Evolutionary conservation across 2,113 vertebrate species (phyloP), one percentile per base, ranked within the genome.

Genomic region (Polypterus bichir): DNA sequence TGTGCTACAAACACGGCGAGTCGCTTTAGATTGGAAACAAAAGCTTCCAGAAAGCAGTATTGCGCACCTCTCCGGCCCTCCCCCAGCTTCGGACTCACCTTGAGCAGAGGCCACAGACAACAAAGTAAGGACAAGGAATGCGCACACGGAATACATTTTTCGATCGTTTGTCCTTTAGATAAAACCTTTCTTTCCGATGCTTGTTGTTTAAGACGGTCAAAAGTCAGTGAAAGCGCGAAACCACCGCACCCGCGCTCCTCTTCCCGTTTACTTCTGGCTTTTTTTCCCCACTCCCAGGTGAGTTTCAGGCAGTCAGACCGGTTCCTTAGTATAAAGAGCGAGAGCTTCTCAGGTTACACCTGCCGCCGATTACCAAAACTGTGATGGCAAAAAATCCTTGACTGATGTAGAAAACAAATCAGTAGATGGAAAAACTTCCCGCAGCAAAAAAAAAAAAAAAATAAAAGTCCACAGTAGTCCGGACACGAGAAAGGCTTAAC

Each of bases 41-140:
- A 27, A 27, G 27, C 27, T 27, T 27, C 27, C 27, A 27, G 27
- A 27, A 27, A 27, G 27, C 27, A 27, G 27, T 27, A 57, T 48
- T 4, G 3, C 65, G 44, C 64, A 71, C 70, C 63, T 70, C 8
- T 49, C 27, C 27, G 51, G 5, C 69, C 66, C 81, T 64, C 61
- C 8, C 48, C 4, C 73, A 65, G 66, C 81, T 82, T 76, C 73
- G 74, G 7, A 8, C 10, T 8, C 51, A 52, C 51, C 10, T 52
- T 52, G 51, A 7, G 51, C 51, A 8, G 51, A 8, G 7, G 51
- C 10, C 10, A 3, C 51, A 3, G 51, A 7, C 7, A 52, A 7
- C 51, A 10, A 52, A 52, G 4, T 10, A 7, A 52, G 51, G 51
- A 52, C 51, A 4, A 52, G 51, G 3, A 52, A 52, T 7, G 10